Evolutionary conservation across 2,888 invertebrate genomes (phyloP), one percentile per base, ranked within the genome.

Genomic region (Cheilosia urbana): DNA sequence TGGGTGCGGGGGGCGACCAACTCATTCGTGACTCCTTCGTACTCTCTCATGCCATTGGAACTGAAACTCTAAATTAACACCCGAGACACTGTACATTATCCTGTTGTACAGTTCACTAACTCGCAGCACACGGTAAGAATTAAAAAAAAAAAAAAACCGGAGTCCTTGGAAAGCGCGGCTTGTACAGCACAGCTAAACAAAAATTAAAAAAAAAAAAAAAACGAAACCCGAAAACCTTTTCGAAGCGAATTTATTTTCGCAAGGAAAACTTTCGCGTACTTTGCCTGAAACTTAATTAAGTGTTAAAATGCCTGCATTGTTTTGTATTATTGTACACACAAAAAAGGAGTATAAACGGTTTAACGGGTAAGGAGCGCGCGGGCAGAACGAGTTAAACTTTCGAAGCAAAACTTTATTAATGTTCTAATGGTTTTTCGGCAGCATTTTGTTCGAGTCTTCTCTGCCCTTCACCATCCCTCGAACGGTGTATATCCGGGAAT

Each of bases 251-350:
- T 79, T 60, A 65, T 72, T 72, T 79, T 79, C 65, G 62, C 37
- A 24, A 53, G 53, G 24, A 27, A 78, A 79, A 79, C 79, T 79
- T 79, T 79, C 66, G 53, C 51, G 66, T 66, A 53, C 78, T 65
- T 58, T 51, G 65, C 66, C 37, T 30, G 24, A 60, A 72, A 79
- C 65, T 79, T 72, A 78, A 71, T 78, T 72, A 79, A 72, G 79
- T 79, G 79, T 66, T 76, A 76, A 76, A 76, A 76, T 51, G 75
- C 75, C 51, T 73, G 78, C 78, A 78, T 71, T 78, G 78, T 71
- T 71, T 60, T 40, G 71, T 71, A 57, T 37, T 76, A 51, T 49
- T 78, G 71, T 69, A 69, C 11, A 53, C 27, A 27, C 27, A 27
- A 6, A 13, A 6, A 27, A 19, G n/a, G 78, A 27, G 27, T 6